These are phyloP conservation scores for Eupithecia subumbrata DNA, from an alignment of 2,888 invertebrate genomes.

Conservation along the genomic window DNA sequence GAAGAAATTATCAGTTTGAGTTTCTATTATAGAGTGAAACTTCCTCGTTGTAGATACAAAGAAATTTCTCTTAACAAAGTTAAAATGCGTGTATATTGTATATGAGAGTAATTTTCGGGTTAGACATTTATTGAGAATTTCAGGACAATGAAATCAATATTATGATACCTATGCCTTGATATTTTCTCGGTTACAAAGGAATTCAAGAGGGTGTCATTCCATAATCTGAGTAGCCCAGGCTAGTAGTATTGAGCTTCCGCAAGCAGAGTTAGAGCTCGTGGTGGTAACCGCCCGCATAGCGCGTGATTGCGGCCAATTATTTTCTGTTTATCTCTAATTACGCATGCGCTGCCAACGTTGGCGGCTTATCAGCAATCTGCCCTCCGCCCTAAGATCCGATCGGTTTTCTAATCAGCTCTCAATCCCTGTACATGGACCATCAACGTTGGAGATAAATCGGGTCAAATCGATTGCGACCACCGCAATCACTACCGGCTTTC, in stretches of 20 bases:
- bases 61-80: background rate
- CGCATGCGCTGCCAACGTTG: slow-evolving; percentile 81
- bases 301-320: slow-evolving; percentile 83
- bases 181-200: background rate
- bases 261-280: slow-evolving; percentile 49
- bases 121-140: background rate
- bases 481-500: slow-evolving; percentile 53
- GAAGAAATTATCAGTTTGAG: slow-evolving; percentile 10
- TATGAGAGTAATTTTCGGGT: background rate
- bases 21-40: slow-evolving; percentile 6
- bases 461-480: slow-evolving; percentile 54
- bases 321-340: slow-evolving; percentile 84
- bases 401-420: slow-evolving; percentile 77
- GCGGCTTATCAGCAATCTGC: slow-evolving; percentile 78
- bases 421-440: slow-evolving; percentile 75
- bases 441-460: slow-evolving; percentile 64
- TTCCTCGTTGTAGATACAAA: background rate
- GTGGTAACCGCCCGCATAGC: slow-evolving; percentile 58
- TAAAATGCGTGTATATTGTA: background rate
- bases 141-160: background rate
- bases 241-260: slow-evolving; percentile 52
- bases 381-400: slow-evolving; percentile 81
- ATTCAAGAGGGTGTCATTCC: background rate
- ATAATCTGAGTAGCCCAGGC: background rate
- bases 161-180: background rate